Evolutionary conservation across 2,113 vertebrate species (phyloP), one percentile per base, ranked within the genome.

Genomic region (Amazona vittata): DNA sequence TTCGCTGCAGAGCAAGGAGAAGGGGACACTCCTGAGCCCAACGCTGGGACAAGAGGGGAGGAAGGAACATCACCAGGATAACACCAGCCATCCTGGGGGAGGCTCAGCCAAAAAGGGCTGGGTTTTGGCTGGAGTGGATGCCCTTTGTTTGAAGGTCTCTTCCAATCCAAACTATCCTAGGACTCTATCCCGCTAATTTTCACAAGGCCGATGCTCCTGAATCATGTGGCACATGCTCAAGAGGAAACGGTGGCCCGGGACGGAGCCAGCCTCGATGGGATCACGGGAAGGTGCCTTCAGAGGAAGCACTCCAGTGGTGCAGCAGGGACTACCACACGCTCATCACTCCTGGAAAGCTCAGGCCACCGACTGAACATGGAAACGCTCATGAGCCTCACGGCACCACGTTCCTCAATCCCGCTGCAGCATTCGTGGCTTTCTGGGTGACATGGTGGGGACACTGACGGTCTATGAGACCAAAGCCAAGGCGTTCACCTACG

Each of bases 401-500:
- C 35, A 19, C 11, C 10, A 3, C 1, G 15, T 6, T 70, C 15
- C 68, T 41, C 20, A 26, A 4, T 2, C 12, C 67, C 55, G 55
- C 55, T 4, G 12, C 33, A 22, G 55, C 9, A 8, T 14, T 21
- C 20, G 5, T 22, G 33, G 20, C 33, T 59, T 14, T 14, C 33
- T 22, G 33, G n/a, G 55, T 4, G 6, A 2, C 2, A 26, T 2
- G 17, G 41, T 24, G 65, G 71, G 28, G 41, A 7, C 28, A 7
- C 47, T 74, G 1, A 4, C 5, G 10, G 24, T 3, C 78, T 12
- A 6, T 5, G 10, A 39, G 25, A 19, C 3, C 0, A 0, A 17
- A 37, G 22, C 33, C 0, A 1, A 8, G 0, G 2, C 0, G 0
- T 10, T 25, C 24, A 33, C 20, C 82, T 31, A 7, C 7, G 29